A percentile compares a stretch with the other conserved stretches of the same genome.
phyloP scores from a whole-genome alignment of 2,888 invertebrate genomes.

The Scaptomyza polygonia region DNA sequence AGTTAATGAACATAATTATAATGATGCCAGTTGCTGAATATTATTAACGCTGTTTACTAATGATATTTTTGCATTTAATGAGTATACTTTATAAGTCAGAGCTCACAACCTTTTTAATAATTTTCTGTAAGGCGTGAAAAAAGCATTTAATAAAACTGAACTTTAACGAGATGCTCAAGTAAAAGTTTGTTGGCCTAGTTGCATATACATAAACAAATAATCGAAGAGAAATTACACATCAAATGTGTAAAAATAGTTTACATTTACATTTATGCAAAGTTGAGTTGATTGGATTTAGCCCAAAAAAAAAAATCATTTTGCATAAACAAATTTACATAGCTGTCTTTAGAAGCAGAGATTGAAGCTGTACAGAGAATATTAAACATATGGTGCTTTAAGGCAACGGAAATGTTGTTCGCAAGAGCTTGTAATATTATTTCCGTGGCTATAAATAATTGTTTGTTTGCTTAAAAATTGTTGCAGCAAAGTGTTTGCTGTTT shows the following conservation, averaged over 20 bases:
- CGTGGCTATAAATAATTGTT: slow-evolving; percentile 53
- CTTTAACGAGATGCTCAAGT: slow-evolving; percentile 15
- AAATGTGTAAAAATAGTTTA: slow-evolving; percentile 58
- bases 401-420: slow-evolving; percentile 59
- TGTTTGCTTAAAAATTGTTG: slow-evolving; percentile 36
- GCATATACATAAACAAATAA: slow-evolving; percentile 6
- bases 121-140: slow-evolving; percentile 55
- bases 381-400: slow-evolving; percentile 57
- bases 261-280: slow-evolving; percentile 56
- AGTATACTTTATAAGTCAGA: background rate
- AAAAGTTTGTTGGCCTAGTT: slow-evolving; percentile 62
- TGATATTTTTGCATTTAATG: no score
- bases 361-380: slow-evolving; percentile 47
- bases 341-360: background rate
- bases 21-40: slow-evolving; percentile 50
- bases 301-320: slow-evolving; percentile 60
- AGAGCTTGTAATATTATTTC: slow-evolving; percentile 46
- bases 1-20: slow-evolving; percentile 76
- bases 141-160: slow-evolving; percentile 18
- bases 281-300: slow-evolving; percentile 45
- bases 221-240: slow-evolving; percentile 23
- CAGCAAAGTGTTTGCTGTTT: background rate
- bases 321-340: slow-evolving; percentile 58
- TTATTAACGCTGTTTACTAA: slow-evolving; percentile 48
- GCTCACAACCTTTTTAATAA: slow-evolving; percentile 8